A percentile compares a stretch with the other conserved stretches of the same genome.
phyloP scores from a whole-genome alignment of 2,797 vertebrate genomes.

The Brachyalestes nurse region DNA sequence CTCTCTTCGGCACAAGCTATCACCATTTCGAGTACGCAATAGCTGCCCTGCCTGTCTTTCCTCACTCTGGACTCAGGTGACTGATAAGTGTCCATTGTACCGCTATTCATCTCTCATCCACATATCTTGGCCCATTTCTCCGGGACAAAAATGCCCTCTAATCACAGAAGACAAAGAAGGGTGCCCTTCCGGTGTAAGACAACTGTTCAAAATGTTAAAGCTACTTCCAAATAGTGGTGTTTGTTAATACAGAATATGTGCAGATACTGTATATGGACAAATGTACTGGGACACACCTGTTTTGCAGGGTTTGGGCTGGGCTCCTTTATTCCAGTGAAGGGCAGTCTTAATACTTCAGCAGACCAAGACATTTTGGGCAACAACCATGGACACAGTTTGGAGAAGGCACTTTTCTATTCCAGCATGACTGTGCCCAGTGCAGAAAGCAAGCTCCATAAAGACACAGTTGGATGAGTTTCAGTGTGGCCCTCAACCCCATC shows the following conservation, averaged over 20 bases:
- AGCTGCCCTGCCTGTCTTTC: slow-evolving; percentile 10
- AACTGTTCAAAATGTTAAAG: not conserved
- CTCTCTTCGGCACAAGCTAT: slow-evolving; percentile 1
- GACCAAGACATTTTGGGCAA: too few relatives aligned
- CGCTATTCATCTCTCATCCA: not conserved
- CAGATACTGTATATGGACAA: not conserved
- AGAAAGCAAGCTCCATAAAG: too few relatives aligned
- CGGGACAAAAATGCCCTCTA: not conserved
- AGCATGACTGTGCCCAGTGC: too few relatives aligned
- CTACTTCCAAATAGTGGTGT: not conserved
- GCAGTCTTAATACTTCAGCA: too few relatives aligned
- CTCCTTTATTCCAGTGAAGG: too few relatives aligned
- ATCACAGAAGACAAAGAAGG: not conserved
- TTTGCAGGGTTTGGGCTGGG: too few relatives aligned
- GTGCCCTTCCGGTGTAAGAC: not conserved
- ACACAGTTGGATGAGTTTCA: too few relatives aligned
- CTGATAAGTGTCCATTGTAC: not conserved
- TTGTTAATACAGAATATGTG: not conserved
- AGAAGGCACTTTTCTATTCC: too few relatives aligned
- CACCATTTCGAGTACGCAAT: slow-evolving; percentile 8
- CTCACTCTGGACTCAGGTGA: not conserved
- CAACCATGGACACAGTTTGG: too few relatives aligned
- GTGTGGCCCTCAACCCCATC: too few relatives aligned
- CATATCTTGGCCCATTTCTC: not conserved
- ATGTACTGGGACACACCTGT: too few relatives aligned